These are phyloP conservation scores for Lepilemur septentrionalis DNA, from an alignment of 2,797 vertebrate genomes.

Conservation along the genomic window DNA sequence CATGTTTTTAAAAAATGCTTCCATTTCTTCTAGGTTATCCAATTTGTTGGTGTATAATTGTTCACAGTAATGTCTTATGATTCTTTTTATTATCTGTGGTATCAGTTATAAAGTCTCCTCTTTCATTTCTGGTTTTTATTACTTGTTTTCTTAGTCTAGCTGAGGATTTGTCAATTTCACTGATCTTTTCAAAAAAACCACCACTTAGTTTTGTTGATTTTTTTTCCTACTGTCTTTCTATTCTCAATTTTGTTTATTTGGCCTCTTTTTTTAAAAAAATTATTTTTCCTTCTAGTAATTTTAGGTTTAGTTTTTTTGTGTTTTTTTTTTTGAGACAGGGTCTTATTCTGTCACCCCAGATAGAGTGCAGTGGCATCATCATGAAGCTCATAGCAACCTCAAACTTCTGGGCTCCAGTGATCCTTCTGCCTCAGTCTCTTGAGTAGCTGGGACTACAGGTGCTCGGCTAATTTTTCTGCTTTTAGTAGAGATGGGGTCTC, in stretches of 20 bases:
- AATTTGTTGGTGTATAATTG: neutral
- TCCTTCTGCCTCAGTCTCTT: too few relatives aligned
- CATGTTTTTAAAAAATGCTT: neutral
- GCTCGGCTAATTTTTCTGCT: too few relatives aligned
- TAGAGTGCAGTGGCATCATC: too few relatives aligned
- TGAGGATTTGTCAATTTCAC: neutral
- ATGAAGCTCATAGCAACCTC: too few relatives aligned
- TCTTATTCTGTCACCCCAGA: fast-evolving
- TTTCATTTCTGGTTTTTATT: neutral
- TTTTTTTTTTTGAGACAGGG: too few relatives aligned
- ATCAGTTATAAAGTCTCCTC: neutral
- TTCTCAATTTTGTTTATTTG: neutral
- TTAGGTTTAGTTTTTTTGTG: neutral
- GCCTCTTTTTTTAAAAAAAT: neutral
- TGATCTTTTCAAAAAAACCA: neutral
- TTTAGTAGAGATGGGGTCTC: too few relatives aligned
- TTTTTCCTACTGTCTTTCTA: neutral
- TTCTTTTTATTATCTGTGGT: neutral
- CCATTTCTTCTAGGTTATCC: neutral
- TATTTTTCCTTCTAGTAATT: neutral
- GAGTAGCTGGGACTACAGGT: too few relatives aligned
- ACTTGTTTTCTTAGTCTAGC: neutral
- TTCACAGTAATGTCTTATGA: neutral
- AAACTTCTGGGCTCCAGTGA: too few relatives aligned
- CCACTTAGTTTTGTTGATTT: neutral